These are phyloP conservation scores for Speoplatyrhinus poulsoni DNA, from an alignment of 2,113 vertebrate genomes.

Conservation along the genomic window DNA sequence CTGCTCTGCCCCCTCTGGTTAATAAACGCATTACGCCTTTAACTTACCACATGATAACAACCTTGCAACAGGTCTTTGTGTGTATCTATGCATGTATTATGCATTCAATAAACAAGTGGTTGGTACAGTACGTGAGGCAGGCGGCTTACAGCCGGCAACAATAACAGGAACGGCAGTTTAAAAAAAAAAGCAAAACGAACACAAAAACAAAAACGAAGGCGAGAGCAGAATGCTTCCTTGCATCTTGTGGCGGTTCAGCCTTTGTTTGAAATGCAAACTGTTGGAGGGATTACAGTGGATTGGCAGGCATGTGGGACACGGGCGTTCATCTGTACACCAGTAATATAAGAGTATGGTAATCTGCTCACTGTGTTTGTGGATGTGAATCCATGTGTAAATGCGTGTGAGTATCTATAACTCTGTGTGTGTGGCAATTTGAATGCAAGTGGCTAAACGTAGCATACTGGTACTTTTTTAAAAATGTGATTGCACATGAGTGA, in stretches of 20 bases:
- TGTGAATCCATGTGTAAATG: slow-evolving; percentile 1
- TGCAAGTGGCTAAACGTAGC: slow-evolving; percentile 46
- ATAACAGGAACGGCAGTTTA: slow-evolving; percentile 16
- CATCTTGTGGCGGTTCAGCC: slow-evolving; percentile 72
- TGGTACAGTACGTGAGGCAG: slow-evolving; percentile 55
- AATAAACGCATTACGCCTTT: background rate
- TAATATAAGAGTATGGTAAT: slow-evolving; percentile 71
- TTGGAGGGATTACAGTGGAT: slow-evolving; percentile 80
- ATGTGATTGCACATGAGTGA: slow-evolving; percentile 9
- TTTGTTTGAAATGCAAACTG: slow-evolving; percentile 83
- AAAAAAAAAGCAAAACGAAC: too few relatives aligned
- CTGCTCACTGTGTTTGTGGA: slow-evolving; percentile 39
- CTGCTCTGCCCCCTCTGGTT: background rate
- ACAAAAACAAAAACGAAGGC: slow-evolving; percentile 7
- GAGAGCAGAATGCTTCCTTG: slow-evolving; percentile 64
- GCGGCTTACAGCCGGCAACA: slow-evolving; percentile 28
- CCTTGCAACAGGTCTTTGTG: background rate
- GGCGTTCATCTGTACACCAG: slow-evolving; percentile 71
- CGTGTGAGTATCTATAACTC: slow-evolving; percentile 12
- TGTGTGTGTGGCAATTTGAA: slow-evolving; percentile 26
- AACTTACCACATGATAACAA: slow-evolving; percentile 2
- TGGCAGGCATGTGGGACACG: slow-evolving; percentile 70
- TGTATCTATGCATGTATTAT: slow-evolving; percentile 31
- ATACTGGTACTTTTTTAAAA: background rate
- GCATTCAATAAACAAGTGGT: slow-evolving; percentile 67